Evolutionary conservation across 2,113 vertebrate species (phyloP).

Genomic region (Triplophysa rosa): DNA sequence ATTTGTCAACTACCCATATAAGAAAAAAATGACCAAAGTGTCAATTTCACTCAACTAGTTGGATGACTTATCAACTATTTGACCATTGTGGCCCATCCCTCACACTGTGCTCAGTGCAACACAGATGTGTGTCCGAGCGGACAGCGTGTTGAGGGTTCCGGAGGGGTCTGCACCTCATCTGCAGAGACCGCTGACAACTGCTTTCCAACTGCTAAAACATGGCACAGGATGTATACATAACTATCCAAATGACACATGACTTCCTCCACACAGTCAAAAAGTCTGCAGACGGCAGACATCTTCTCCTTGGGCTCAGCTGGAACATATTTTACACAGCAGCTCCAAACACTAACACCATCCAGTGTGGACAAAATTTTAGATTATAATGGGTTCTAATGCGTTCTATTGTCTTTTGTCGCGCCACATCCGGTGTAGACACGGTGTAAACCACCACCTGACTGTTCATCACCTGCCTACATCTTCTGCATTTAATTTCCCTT

Average conservation of each 20-base stretch:
- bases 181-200: constrained; percentile 23
- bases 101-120: no score
- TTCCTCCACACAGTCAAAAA: not conserved
- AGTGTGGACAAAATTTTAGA: no score
- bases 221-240: constrained; percentile 46
- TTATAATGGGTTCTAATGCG: no score
- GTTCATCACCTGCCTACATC: constrained; percentile 13
- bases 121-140: not conserved
- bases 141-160: not conserved
- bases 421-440: no score
- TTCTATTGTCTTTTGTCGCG: no score
- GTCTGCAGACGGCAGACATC: not conserved
- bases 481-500: constrained; percentile 9
- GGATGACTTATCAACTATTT: no score
- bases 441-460: not conserved
- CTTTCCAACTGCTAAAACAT: constrained; percentile 41
- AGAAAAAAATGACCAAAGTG: no score
- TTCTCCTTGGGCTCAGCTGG: constrained; percentile 21
- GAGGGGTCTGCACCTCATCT: constrained; percentile 27
- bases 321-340: constrained; percentile 31
- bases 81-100: no score
- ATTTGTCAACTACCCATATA: no score
- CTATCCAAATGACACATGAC: constrained; percentile 42
- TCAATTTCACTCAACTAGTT: no score
- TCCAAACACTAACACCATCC: not conserved